Conservation (phyloP, 1,140 invertebrate species). For the Belonocnema kinseyi region DNA sequence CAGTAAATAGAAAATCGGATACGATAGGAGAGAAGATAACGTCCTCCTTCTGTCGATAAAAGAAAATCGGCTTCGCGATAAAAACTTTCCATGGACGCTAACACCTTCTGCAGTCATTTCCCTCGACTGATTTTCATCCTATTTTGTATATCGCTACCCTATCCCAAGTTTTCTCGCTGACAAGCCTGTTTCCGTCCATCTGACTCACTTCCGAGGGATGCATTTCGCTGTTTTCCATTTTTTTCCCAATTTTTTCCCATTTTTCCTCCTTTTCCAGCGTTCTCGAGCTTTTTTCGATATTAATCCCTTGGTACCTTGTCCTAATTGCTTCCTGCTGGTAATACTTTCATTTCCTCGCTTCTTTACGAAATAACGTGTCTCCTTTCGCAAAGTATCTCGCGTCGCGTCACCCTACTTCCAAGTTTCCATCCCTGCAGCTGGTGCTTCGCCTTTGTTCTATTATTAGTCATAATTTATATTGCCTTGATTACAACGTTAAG, state of each 20-base stretch:
- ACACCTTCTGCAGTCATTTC: constrained; percentile 15
- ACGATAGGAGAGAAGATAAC: constrained; percentile 1
- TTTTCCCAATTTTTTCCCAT: constrained; percentile 14
- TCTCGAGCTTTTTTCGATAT: constrained; percentile 45
- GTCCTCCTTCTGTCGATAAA: constrained; percentile 17
- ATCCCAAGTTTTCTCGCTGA: not conserved
- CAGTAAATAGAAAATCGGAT: constrained; percentile 5
- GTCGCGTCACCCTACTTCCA: not conserved
- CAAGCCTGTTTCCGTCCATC: not conserved
- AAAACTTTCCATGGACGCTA: constrained; percentile 5
- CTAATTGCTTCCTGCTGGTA: constrained; percentile 57
- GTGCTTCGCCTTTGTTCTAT: constrained; percentile 25
- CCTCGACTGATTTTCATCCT: constrained; percentile 19
- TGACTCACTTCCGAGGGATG: not conserved
- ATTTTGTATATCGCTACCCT: not conserved
- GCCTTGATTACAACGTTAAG: not conserved
- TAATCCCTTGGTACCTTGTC: constrained; percentile 52
- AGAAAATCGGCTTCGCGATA: constrained; percentile 22
- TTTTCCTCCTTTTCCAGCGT: not conserved
- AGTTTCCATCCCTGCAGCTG: constrained; percentile 26
- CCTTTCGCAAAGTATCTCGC: constrained; percentile 18
- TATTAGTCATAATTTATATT: constrained; percentile 40
- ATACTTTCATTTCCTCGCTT: constrained; percentile 57
- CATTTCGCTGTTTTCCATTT: constrained; percentile 33
- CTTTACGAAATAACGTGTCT: constrained; percentile 45